A percentile compares a stretch with the other conserved stretches of the same genome.
These are phyloP conservation scores for Bothrops jararaca DNA, from an alignment of 2,113 vertebrate genomes.

Conservation along the genomic window DNA sequence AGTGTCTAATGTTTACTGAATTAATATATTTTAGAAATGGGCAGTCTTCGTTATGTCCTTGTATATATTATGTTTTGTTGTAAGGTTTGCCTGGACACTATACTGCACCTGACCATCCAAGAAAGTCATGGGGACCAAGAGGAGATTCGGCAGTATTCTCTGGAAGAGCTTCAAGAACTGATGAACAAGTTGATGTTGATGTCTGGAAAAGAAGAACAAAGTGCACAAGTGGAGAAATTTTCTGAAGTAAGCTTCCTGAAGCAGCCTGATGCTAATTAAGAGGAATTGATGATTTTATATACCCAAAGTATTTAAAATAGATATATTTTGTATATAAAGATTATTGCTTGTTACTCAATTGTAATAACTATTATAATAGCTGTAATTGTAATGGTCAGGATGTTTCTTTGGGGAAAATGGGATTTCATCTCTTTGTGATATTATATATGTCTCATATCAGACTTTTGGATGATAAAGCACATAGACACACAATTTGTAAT, in stretches of 20 bases:
- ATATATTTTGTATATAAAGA: neutral
- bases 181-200: conserved; percentile 97
- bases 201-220: conserved; percentile 90
- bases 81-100: conserved; percentile 80
- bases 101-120: conserved; percentile 73
- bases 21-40: neutral
- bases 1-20: neutral
- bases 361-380: no score
- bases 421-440: no score
- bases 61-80: neutral
- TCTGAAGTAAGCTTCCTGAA: conserved; percentile 76
- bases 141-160: conserved; percentile 69
- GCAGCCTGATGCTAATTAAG: neutral
- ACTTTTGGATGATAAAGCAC: no score
- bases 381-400: no score
- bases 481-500: no score
- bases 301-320: neutral
- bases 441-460: no score
- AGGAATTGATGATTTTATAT: neutral
- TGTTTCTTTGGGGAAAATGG: no score
- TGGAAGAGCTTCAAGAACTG: conserved; percentile 87
- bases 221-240: conserved; percentile 85
- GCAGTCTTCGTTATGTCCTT: neutral
- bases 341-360: no score
- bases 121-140: conserved; percentile 63